Base-by-base conservation (phyloP, 2,888 invertebrate species). In the Fragum whitleyi region DNA sequence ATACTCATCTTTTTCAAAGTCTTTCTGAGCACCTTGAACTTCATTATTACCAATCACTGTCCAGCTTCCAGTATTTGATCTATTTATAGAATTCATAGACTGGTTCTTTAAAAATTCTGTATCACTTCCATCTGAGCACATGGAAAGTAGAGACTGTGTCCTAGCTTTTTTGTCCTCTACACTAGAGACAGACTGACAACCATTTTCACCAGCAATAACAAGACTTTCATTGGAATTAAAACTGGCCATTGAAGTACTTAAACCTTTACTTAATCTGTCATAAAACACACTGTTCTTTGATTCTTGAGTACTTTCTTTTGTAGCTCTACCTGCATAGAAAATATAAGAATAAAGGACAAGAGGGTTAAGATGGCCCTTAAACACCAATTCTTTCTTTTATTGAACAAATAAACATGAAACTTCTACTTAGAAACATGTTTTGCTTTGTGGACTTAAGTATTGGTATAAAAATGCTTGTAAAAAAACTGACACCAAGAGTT, bases 21-120 rank as follows among this genome's bases (percentile, higher is more conserved):
- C 65, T 36, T 2, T 65, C 23, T 42, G 21, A 65, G 65, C 65
- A 65, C 39, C 65, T 65, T 42, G 32, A 11, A 65, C 71, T 21
- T 82, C 82, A 23, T 42, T 42, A 28, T 78, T 72, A 42, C 73
- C 73, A n/a, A 82, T 59, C 51, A 82, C 7, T 42, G 82, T 76
- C 82, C 82, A 82, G 51, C 70, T 73, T 62, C 78, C 82, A 42
- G 75, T 72, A 47, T 67, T 77, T 26, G 62, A 39, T 23, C 55
- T 57, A 16, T 23, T 55, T 55, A 26, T 42, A 16, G 47, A 47
- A 67, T 67, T 42, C 6, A n/a, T 19, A 32, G 36, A 36, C 29
- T 55, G 53, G 29, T 70, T 51, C 55, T 19, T 32, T 2, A 26
- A 16, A 16, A 11, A n/a, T 7, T 26, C 51, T 5, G 23, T 6